These are phyloP conservation scores for Prunella fulvescens DNA, from an alignment of 2,113 vertebrate species.

Conservation along the genomic window DNA sequence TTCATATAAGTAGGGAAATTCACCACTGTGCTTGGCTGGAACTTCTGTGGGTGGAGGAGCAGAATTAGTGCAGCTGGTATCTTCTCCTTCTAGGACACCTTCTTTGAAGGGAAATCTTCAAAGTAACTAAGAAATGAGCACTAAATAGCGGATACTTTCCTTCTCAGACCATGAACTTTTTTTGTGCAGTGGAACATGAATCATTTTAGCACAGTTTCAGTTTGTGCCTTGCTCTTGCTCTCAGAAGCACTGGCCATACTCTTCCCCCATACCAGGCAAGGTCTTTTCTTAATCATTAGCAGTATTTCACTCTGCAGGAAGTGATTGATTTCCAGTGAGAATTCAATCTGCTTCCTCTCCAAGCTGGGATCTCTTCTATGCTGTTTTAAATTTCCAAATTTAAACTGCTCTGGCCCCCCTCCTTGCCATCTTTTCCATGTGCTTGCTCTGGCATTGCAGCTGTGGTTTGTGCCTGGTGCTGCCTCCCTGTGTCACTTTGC, in stretches of 20 bases:
- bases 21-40: rapidly evolving
- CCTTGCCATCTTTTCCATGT: not conserved
- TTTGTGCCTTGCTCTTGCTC: not conserved
- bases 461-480: rapidly evolving
- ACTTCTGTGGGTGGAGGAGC: not conserved
- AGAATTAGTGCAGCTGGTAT: not conserved
- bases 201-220: not conserved
- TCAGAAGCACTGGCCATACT: not conserved
- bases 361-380: not conserved
- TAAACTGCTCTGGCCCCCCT: not conserved
- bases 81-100: not conserved
- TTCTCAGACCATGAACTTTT: not conserved
- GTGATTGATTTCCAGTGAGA: not conserved
- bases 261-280: not conserved
- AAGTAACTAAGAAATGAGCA: not conserved
- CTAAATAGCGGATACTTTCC: not conserved
- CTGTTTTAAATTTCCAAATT: not conserved
- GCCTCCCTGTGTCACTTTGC: not conserved
- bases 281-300: not conserved
- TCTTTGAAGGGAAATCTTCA: not conserved
- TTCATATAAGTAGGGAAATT: not conserved
- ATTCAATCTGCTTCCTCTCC: not conserved
- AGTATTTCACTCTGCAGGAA: not conserved
- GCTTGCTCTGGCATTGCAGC: not conserved
- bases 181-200: not conserved